These are phyloP conservation scores for Xylocopa sonorina DNA, from an alignment of 1,140 invertebrate genomes.

Conservation along the genomic window DNA sequence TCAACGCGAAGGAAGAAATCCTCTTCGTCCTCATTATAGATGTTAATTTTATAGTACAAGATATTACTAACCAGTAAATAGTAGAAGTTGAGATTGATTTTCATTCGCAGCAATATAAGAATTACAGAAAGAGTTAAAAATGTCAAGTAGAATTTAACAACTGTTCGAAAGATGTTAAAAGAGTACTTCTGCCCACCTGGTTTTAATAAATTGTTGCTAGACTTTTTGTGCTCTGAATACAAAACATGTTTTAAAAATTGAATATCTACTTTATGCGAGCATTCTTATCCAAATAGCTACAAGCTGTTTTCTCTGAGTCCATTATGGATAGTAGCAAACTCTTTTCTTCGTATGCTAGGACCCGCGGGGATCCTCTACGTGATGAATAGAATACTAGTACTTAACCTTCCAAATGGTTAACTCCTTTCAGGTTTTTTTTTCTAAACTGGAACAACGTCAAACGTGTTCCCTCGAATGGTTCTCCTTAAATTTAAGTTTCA, in stretches of 20 bases:
- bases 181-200: too few relatives aligned
- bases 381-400: background rate
- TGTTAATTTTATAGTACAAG: too few relatives aligned
- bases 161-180: too few relatives aligned
- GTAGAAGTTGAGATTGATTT: too few relatives aligned
- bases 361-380: background rate
- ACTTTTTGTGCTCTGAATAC: background rate
- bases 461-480: background rate
- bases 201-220: too few relatives aligned
- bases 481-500: background rate
- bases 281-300: background rate
- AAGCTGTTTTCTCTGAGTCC: background rate
- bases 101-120: too few relatives aligned
- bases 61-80: too few relatives aligned
- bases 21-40: too few relatives aligned
- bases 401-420: conserved; percentile 5
- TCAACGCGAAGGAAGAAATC: too few relatives aligned
- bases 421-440: background rate
- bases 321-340: background rate
- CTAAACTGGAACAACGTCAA: background rate
- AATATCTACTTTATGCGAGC: background rate
- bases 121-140: too few relatives aligned
- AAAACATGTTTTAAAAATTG: background rate
- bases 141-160: too few relatives aligned
- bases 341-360: background rate